Percentiles rank a stretch among this genome's conserved stretches.
These are phyloP conservation scores for Cyclina sinensis DNA, from an alignment of 1,140 invertebrate genomes.

Conservation along the genomic window DNA sequence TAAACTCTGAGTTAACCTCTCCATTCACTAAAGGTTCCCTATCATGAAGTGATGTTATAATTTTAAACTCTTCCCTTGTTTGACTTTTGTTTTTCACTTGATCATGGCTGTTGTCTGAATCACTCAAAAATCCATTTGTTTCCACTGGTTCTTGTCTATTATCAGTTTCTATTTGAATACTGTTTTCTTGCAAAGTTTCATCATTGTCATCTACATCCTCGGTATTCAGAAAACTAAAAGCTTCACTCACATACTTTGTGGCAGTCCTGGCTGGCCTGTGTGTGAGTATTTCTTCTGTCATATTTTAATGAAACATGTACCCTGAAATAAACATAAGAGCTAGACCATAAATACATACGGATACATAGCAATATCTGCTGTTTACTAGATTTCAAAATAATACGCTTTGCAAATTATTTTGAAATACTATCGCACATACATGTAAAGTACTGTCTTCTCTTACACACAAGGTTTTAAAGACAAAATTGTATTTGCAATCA, in stretches of 20 bases:
- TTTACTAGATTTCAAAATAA: too few relatives aligned
- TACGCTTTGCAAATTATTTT: too few relatives aligned
- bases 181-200: neutral
- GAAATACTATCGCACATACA: too few relatives aligned
- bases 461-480: too few relatives aligned
- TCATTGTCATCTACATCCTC: slow-evolving; percentile 49
- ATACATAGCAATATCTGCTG: too few relatives aligned
- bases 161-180: neutral
- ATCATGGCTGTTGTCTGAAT: neutral
- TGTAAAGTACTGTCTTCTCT: too few relatives aligned
- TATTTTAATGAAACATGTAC: too few relatives aligned
- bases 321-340: too few relatives aligned
- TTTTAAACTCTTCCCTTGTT: slow-evolving; percentile 32
- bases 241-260: slow-evolving; percentile 58
- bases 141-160: neutral
- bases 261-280: neutral
- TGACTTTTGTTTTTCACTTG: neutral
- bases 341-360: too few relatives aligned
- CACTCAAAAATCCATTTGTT: neutral
- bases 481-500: too few relatives aligned
- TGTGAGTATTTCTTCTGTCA: slow-evolving; percentile 1
- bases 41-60: slow-evolving; percentile 22
- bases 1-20: neutral
- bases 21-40: neutral
- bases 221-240: slow-evolving; percentile 69